Conservation (phyloP, 1,140 invertebrate species). For the Tetranychus cinnabarinus region DNA sequence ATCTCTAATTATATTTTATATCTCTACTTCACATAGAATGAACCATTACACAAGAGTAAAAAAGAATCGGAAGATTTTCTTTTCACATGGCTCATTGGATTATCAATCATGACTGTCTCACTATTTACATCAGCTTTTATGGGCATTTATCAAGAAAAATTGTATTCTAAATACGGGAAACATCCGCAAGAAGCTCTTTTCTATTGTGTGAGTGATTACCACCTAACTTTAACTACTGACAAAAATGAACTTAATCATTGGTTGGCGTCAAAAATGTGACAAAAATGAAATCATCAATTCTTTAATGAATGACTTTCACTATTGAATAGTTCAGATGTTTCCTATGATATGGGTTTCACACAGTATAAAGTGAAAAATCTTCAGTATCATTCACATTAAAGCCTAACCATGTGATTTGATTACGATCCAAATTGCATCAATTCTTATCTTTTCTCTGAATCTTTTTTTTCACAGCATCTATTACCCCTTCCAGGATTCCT, state of each 20-base stretch:
- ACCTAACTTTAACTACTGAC: neutral
- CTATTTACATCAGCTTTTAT: conserved; percentile 79
- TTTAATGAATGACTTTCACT: no score
- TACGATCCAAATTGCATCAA: no score
- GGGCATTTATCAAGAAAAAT: conserved; percentile 84
- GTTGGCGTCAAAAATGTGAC: no score
- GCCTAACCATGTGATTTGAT: no score
- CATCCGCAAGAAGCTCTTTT: conserved; percentile 81
- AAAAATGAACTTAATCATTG: no score
- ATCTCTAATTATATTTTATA: neutral
- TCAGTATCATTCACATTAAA: no score
- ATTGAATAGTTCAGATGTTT: no score
- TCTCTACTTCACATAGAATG: neutral
- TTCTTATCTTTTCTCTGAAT: conserved; percentile 6
- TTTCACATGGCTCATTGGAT: conserved; percentile 29
- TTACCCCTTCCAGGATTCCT: conserved; percentile 64
- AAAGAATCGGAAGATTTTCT: neutral
- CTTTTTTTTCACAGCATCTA: conserved; percentile 37
- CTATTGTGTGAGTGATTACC: conserved; percentile 39
- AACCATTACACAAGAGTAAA: neutral
- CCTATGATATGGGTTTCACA: no score
- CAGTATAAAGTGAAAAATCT: no score
- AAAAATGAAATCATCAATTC: no score
- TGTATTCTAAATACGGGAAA: conserved; percentile 69
- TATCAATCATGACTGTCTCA: conserved; percentile 58